A percentile compares a stretch with the other conserved stretches of the same genome.
Evolutionary conservation across 2,888 invertebrate genomes (phyloP).

Genomic region (Chromoteleia sp.): DNA sequence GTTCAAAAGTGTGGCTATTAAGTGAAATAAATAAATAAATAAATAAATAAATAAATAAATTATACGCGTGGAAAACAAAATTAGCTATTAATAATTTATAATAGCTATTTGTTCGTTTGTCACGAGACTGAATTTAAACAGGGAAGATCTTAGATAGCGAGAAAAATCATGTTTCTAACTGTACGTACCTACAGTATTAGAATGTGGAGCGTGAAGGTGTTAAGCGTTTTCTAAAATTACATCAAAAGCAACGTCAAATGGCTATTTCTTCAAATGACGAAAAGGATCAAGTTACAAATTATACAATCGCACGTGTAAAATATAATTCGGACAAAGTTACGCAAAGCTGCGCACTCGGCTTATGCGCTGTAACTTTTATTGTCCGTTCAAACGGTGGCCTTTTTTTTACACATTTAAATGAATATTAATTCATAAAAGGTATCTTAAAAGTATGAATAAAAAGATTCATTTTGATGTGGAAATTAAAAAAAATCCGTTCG

Average conservation of each 20-base stretch:
- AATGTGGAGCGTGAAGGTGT: constrained; percentile 56
- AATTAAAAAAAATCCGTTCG: no score
- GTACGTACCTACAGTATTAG: constrained; percentile 41
- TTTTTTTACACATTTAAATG: no score
- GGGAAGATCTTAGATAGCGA: neutral
- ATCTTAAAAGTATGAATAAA: no score
- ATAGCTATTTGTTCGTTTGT: neutral
- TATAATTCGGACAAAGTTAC: neutral
- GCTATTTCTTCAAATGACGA: constrained; percentile 25
- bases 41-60: no score
- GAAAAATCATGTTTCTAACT: constrained; percentile 33
- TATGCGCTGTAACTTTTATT: neutral
- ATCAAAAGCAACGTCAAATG: constrained; percentile 42
- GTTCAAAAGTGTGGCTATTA: no score
- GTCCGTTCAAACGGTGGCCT: no score
- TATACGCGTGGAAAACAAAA: no score
- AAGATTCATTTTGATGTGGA: no score
- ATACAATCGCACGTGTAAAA: constrained; percentile 6
- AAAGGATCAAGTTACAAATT: constrained; percentile 35
- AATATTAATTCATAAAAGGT: no score
- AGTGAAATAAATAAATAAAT: no score
- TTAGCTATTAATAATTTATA: neutral
- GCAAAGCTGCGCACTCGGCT: neutral
- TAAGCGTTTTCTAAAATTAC: constrained; percentile 63
- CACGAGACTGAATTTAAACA: neutral